A percentile compares a stretch with the other conserved stretches of the same genome.
Conservation (phyloP, 2,797 vertebrate genomes). For the Megalops cyprinoides region DNA sequence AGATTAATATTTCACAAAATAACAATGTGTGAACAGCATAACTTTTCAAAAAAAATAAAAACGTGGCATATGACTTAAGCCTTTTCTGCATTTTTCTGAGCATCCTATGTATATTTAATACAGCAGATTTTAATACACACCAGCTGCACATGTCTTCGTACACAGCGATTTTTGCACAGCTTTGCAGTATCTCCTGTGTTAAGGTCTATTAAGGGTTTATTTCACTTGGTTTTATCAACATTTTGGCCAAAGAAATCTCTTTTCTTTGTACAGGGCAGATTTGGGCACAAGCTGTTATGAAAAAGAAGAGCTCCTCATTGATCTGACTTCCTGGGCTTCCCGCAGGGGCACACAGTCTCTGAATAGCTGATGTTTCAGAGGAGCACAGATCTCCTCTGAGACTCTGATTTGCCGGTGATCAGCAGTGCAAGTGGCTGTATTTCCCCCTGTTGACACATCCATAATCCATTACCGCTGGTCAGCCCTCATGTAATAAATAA, state of each 20-base stretch:
- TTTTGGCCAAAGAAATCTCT: not conserved
- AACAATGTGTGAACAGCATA: too few species aligned
- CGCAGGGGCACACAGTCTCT: not conserved
- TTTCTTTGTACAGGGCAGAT: not conserved
- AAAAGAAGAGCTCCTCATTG: not conserved
- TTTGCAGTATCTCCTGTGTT: too few species aligned
- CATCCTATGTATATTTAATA: too few species aligned
- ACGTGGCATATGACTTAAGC: too few species aligned
- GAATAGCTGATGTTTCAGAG: not conserved
- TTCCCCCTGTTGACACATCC: slow-evolving; percentile 5
- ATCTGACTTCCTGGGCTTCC: not conserved
- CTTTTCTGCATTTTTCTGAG: too few species aligned
- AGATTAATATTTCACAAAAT: not conserved
- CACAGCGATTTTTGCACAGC: too few species aligned
- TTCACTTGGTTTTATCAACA: too few species aligned
- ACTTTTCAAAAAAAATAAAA: too few species aligned
- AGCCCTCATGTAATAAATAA: slow-evolving; percentile 6
- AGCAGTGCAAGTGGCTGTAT: not conserved
- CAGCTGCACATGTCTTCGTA: too few species aligned
- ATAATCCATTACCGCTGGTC: slow-evolving; percentile 22
- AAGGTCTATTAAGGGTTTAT: too few species aligned
- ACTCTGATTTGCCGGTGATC: not conserved
- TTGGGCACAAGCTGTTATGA: not conserved
- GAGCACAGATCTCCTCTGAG: not conserved
- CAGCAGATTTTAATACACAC: too few species aligned